Evolutionary conservation across 2,888 invertebrate species (phyloP).

Genomic region (Coenonympha glycerion): DNA sequence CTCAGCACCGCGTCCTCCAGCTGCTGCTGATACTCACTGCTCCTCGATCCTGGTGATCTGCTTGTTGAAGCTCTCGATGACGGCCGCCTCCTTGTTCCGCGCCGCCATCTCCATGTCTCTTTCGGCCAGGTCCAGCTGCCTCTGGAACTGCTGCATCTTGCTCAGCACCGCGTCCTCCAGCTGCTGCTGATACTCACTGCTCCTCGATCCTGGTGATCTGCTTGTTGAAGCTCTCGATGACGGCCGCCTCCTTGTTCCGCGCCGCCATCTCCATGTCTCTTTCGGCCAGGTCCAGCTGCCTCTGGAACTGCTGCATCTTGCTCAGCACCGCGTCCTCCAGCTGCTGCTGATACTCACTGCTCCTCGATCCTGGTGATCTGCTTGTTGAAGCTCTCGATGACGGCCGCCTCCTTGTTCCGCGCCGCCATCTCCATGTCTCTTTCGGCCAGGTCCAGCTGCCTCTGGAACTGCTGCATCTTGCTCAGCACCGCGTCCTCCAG

Average conservation of each 20-base stretch:
- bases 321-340: constrained; percentile 84
- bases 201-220: constrained; percentile 82
- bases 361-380: too few species aligned
- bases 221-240: constrained; percentile 82
- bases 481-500: too few species aligned
- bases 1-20: constrained; percentile 84
- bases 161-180: constrained; percentile 84
- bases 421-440: too few species aligned
- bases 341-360: constrained; percentile 90
- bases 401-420: too few species aligned
- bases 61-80: constrained; percentile 82
- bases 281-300: constrained; percentile 83
- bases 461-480: too few species aligned
- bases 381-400: too few species aligned
- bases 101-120: constrained; percentile 78
- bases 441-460: too few species aligned
- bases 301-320: constrained; percentile 84
- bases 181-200: constrained; percentile 76
- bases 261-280: constrained; percentile 78
- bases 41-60: constrained; percentile 82
- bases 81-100: constrained; percentile 77
- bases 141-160: constrained; percentile 84
- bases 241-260: constrained; percentile 77
- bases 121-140: constrained; percentile 83
- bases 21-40: constrained; percentile 83